Base-by-base conservation (phyloP, 2,113 vertebrate genomes). In the Melanerpes formicivorus region DNA sequence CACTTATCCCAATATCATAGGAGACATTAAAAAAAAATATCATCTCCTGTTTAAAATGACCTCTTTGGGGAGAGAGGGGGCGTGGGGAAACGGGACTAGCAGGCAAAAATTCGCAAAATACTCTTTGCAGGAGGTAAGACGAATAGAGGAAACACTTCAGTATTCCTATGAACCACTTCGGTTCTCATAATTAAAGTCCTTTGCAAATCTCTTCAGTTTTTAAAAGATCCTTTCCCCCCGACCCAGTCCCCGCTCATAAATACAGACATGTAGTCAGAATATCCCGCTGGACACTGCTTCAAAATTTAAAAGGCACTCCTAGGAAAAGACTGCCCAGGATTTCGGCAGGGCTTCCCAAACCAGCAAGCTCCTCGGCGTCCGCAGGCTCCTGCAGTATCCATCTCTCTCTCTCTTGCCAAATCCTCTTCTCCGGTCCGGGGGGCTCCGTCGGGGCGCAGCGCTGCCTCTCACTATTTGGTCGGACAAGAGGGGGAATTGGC, bases 401-500 rank as follows among this genome's bases (percentile, higher is more conserved):
- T 56, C 25, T 65, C 75, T 21, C 62, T 80, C 30, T 84, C 59
- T 54, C 52, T 56, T 18, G 66, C 72, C 72, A 66, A 80, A 93
- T 96, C 78, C 59, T 90, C 50, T 73, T 80, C 29, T 40, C 67
- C 64, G 1, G 74, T 80, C 84, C 69, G 48, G 50, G 59, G 69
- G 52, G 56, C 62, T 92, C 76, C 86, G 29, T 84, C 65, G 84
- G 84, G 90, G 86, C 76, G 42, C 93, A 87, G 73, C 32, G 63
- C 56, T 90, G 78, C 88, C 76, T 77, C 94, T 92, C 79, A 83
- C 80, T 96, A 93, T 88, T 84, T 92, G 80, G 71, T 84, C 55
- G 59, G 90, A 69, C 83, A 94, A 94, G 76, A 94, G 88, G 80
- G 90, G 90, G 88, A 95, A 98, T 87, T 87, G 96, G 93, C 85